Percentiles rank a stretch among this genome's conserved stretches.
These are phyloP conservation scores for Sphaerodactylus townsendi DNA, from an alignment of 2,113 vertebrate species.

Conservation along the genomic window DNA sequence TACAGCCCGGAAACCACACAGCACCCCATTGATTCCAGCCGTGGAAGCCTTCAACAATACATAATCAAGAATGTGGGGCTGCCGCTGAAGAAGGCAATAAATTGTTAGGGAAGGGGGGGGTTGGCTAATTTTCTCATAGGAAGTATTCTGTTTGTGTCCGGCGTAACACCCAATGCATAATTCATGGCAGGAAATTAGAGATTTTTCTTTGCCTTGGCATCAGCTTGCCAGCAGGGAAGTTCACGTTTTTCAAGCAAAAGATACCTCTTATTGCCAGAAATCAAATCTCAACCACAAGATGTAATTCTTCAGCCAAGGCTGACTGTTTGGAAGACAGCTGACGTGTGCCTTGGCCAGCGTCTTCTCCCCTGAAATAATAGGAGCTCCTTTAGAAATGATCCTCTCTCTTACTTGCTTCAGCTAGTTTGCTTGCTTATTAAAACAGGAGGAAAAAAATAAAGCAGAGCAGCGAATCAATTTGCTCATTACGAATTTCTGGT, in stretches of 20 bases:
- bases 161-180: conserved; percentile 34
- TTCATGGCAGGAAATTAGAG: conserved; percentile 40
- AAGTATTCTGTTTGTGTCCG: conserved; percentile 18
- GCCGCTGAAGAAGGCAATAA: background rate
- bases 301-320: background rate
- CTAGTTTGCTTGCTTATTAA: background rate
- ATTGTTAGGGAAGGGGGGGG: background rate
- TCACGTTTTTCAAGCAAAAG: conserved; percentile 5
- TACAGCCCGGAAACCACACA: too few relatives aligned
- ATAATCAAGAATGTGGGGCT: background rate
- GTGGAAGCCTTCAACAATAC: too few relatives aligned
- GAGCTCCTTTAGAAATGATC: background rate
- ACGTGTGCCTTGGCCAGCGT: background rate
- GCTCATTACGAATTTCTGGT: background rate
- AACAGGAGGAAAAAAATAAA: background rate
- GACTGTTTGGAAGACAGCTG: background rate
- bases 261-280: background rate
- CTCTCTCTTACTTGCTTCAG: background rate
- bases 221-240: conserved; percentile 7
- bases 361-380: background rate
- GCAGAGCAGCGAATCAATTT: background rate
- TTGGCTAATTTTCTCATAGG: background rate
- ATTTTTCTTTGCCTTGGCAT: conserved; percentile 16
- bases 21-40: too few relatives aligned
- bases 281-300: background rate